Conservation (phyloP, 2,888 invertebrate species). For the Netelia melanura region DNA sequence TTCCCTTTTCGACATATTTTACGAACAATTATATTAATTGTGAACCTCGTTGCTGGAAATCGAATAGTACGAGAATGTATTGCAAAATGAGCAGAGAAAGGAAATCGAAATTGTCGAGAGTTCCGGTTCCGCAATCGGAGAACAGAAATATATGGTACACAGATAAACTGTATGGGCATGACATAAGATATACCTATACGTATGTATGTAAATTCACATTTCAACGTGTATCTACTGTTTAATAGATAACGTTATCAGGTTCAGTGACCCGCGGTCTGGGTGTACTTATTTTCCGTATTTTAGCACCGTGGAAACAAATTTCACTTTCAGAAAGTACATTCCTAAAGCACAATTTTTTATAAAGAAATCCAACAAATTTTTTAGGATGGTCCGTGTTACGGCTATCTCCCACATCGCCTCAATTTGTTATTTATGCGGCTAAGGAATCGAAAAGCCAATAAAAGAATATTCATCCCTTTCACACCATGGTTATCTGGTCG, state of each 20-base stretch:
- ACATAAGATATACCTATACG: not conserved
- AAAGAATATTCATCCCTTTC: no score
- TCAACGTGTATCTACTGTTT: conserved; percentile 19
- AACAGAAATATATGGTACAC: not conserved
- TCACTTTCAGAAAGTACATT: conserved; percentile 4
- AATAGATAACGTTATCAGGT: conserved; percentile 61
- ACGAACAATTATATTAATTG: conserved; percentile 39
- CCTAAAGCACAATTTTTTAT: conserved; percentile 44
- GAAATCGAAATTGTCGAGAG: conserved; percentile 7
- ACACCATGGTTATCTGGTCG: no score
- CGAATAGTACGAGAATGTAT: conserved; percentile 46
- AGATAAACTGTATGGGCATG: not conserved
- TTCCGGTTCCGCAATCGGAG: conserved; percentile 40
- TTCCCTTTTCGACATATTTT: conserved; percentile 50
- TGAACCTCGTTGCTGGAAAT: conserved; percentile 48
- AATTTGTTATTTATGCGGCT: not conserved
- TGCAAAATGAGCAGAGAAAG: no score
- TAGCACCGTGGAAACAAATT: conserved; percentile 23
- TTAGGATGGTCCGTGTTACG: not conserved
- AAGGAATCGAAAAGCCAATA: no score
- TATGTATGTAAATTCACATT: conserved; percentile 4
- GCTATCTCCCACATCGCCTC: not conserved
- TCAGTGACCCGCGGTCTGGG: conserved; percentile 50
- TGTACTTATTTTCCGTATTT: conserved; percentile 44
- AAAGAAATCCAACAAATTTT: not conserved